These are phyloP conservation scores for Carettochelys insculpta DNA, from an alignment of 2,113 vertebrate species.

Conservation along the genomic window DNA sequence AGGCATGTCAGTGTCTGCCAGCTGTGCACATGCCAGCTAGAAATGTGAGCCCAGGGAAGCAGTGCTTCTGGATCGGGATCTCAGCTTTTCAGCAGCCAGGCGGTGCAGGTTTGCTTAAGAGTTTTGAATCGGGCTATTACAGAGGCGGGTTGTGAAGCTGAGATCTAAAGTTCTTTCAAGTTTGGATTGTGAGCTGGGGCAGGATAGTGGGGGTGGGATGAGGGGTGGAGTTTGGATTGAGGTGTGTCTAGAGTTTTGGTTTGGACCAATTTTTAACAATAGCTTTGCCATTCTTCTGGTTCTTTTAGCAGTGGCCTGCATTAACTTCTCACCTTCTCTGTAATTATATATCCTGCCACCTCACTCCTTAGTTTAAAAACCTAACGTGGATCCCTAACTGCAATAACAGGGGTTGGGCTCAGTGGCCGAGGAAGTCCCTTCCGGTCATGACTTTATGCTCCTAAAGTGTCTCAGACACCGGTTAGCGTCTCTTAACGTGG, in stretches of 20 bases:
- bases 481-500: rapidly evolving
- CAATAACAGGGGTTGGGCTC: neutral
- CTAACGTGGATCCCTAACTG: neutral
- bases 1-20: neutral
- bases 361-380: neutral
- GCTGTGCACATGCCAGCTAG: neutral
- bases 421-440: neutral
- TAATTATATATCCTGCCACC: neutral
- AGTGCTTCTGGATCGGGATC: neutral
- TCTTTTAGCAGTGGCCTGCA: neutral
- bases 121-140: neutral
- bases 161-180: neutral
- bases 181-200: too few relatives aligned
- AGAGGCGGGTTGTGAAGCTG: neutral
- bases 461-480: neutral
- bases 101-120: rapidly evolving
- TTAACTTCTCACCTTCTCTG: neutral
- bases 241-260: neutral
- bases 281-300: neutral
- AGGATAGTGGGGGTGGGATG: too few relatives aligned
- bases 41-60: neutral
- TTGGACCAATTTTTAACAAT: neutral
- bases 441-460: neutral
- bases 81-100: neutral
- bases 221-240: too few relatives aligned